Percentiles rank a stretch among this genome's conserved stretches.
Evolutionary conservation across 2,888 invertebrate genomes (phyloP).

Genomic region (Cryptophagus acutangulus): DNA sequence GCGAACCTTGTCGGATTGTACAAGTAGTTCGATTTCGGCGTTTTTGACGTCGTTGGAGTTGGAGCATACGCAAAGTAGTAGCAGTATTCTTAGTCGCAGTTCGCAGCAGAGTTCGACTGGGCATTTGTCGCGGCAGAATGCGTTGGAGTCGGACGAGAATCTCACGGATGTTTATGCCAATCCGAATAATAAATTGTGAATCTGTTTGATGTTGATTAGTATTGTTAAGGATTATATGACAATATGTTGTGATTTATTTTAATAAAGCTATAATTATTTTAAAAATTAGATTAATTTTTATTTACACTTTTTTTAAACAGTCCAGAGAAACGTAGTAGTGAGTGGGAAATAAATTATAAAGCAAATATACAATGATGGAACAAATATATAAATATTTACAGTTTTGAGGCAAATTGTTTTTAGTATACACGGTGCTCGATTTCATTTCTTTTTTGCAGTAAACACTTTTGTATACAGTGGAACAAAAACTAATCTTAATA

Average conservation of each 20-base stretch:
- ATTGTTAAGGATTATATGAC: too few relatives aligned
- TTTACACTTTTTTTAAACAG: slow-evolving; percentile 35
- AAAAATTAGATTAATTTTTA: neutral
- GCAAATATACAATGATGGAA: slow-evolving; percentile 26
- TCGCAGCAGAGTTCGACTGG: slow-evolving; percentile 34
- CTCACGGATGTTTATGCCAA: slow-evolving; percentile 39
- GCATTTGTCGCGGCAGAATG: slow-evolving; percentile 41
- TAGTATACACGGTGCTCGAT: too few relatives aligned
- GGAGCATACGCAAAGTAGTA: slow-evolving; percentile 16
- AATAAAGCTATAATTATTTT: neutral
- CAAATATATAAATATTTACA: slow-evolving; percentile 8
- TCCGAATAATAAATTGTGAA: slow-evolving; percentile 27
- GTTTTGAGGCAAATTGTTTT: too few relatives aligned
- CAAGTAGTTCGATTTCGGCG: slow-evolving; percentile 30
- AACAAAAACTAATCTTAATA: too few relatives aligned
- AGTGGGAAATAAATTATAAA: slow-evolving; percentile 32
- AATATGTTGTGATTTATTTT: too few relatives aligned
- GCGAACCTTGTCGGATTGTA: slow-evolving; percentile 39
- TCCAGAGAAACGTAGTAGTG: slow-evolving; percentile 29
- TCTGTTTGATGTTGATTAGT: neutral
- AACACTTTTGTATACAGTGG: too few relatives aligned
- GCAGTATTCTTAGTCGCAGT: slow-evolving; percentile 37
- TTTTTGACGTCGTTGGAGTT: slow-evolving; percentile 25
- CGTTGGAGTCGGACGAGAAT: slow-evolving; percentile 41
- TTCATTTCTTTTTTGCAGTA: too few relatives aligned